Conservation (phyloP, 2,888 invertebrate genomes). For the Euzophera pinguis region DNA sequence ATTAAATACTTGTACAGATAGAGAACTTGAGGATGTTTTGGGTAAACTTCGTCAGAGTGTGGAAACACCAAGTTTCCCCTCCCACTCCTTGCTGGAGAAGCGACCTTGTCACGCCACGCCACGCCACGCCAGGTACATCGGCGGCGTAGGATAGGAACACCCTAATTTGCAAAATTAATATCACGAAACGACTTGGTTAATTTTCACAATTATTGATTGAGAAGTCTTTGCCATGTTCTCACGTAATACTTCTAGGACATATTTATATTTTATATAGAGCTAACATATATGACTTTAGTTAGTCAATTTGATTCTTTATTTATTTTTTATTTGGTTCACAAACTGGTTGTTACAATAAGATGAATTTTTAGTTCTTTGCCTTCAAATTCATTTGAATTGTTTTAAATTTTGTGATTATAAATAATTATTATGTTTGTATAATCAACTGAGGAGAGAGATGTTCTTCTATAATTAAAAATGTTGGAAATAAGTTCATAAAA, state of each 20-base stretch:
- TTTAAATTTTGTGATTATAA: no score
- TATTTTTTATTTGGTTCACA: no score
- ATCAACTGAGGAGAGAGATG: no score
- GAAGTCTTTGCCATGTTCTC: slow-evolving; percentile 13
- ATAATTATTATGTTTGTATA: no score
- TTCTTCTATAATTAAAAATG: no score
- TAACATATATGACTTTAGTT: no score
- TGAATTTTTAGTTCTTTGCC: no score
- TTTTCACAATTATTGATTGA: not conserved
- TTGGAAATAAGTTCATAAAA: no score
- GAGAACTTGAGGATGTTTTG: not conserved
- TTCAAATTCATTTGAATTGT: no score
- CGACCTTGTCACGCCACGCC: slow-evolving; percentile 41
- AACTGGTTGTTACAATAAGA: no score
- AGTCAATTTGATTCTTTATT: no score
- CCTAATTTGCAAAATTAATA: not conserved
- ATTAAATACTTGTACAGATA: not conserved
- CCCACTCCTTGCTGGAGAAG: slow-evolving; percentile 18
- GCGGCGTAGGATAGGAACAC: slow-evolving; percentile 20
- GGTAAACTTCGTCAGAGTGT: slow-evolving; percentile 20
- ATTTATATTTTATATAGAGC: no score
- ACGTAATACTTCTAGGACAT: not conserved
- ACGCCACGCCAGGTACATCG: slow-evolving; percentile 10
- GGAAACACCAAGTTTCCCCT: slow-evolving; percentile 30
- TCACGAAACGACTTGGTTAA: not conserved